These are phyloP conservation scores for Halocynthia roretzi DNA, from an alignment of 23 tunicate genomes.

Conservation along the genomic window DNA sequence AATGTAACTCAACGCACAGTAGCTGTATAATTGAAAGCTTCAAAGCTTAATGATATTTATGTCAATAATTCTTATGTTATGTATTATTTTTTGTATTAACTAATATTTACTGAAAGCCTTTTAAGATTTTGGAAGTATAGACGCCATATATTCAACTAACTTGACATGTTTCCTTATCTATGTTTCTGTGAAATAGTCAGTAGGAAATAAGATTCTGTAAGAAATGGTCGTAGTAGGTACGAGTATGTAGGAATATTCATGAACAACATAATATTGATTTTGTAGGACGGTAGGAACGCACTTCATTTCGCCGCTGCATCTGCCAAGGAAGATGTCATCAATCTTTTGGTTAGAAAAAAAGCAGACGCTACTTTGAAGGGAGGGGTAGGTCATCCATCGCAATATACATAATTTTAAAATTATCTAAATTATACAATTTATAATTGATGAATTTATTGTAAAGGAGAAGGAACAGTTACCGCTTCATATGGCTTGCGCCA, in stretches of 20 bases:
- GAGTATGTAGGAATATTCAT: not conserved
- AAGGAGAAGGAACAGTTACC: slow-evolving; percentile 75
- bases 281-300: slow-evolving; percentile 77
- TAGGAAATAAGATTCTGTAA: no score
- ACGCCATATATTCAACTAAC: no score
- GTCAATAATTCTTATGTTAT: no score
- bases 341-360: slow-evolving; percentile 46
- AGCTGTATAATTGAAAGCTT: no score
- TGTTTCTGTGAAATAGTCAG: no score
- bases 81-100: no score
- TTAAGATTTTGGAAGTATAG: no score
- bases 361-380: slow-evolving; percentile 52
- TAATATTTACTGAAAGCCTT: no score
- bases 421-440: not conserved
- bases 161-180: no score
- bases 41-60: no score
- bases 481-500: slow-evolving; percentile 64
- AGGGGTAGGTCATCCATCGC: slow-evolving; percentile 42
- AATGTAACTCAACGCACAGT: no score
- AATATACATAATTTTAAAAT: not conserved
- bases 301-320: slow-evolving; percentile 78
- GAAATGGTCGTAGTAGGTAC: no score
- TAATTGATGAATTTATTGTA: not conserved
- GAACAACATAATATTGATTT: not conserved
- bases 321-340: slow-evolving; percentile 80